Evolutionary conservation across 2,888 invertebrate genomes (phyloP).

Genomic region (Cantharis rustica): DNA sequence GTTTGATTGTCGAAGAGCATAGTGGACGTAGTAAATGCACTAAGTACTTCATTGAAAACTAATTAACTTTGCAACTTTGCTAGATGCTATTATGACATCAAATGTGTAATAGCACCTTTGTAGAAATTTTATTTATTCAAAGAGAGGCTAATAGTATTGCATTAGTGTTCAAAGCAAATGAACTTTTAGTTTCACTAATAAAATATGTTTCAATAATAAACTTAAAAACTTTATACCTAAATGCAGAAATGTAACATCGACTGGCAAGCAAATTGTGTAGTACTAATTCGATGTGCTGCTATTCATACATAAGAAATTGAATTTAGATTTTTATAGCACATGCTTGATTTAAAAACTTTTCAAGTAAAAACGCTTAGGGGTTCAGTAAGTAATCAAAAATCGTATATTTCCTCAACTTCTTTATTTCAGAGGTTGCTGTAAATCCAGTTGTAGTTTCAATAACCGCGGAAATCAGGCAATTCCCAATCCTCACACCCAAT

Average conservation of each 20-base stretch:
- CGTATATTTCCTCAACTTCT: constrained; percentile 30
- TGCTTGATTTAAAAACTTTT: constrained; percentile 33
- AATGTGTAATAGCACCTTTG: not conserved
- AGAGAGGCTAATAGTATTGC: not conserved
- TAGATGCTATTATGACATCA: constrained; percentile 11
- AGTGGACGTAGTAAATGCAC: constrained; percentile 12
- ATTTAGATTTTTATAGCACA: constrained; percentile 24
- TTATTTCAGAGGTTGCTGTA: constrained; percentile 36
- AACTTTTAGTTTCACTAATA: not conserved
- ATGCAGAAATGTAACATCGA: not conserved
- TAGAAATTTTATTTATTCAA: not conserved
- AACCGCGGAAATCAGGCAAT: constrained; percentile 53
- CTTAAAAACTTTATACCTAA: not conserved
- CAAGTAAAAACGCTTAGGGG: constrained; percentile 30
- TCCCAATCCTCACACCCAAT: constrained; percentile 51
- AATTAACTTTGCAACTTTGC: constrained; percentile 22
- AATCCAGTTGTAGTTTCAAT: constrained; percentile 50
- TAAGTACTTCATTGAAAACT: constrained; percentile 21
- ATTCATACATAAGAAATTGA: constrained; percentile 29
- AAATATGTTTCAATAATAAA: not conserved
- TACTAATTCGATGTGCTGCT: not conserved
- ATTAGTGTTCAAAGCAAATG: not conserved
- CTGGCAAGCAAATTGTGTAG: not conserved
- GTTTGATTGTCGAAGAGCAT: constrained; percentile 10
- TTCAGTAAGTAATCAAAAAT: constrained; percentile 32